Conservation (phyloP, 2,797 vertebrate genomes). For the Enteromius fasciolatus region DNA sequence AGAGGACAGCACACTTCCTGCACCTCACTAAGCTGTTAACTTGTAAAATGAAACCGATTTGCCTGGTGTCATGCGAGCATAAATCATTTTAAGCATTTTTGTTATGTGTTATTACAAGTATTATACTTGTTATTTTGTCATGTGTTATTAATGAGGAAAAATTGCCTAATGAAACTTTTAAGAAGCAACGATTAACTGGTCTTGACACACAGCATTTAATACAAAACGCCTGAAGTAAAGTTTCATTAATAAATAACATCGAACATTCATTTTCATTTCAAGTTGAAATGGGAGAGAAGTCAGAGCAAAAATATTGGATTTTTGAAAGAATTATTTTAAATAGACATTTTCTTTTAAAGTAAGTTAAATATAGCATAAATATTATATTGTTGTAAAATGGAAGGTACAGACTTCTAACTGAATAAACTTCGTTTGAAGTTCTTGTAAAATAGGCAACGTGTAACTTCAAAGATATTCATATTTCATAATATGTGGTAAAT, state of each 20-base stretch:
- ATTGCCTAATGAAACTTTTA: not conserved
- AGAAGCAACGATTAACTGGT: not conserved
- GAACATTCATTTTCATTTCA: not conserved
- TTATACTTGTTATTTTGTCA: too few relatives aligned
- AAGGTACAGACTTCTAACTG: not conserved
- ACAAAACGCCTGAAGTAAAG: not conserved
- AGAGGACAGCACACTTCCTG: not conserved
- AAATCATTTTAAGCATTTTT: not conserved
- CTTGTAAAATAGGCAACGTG: not conserved
- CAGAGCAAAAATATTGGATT: not conserved
- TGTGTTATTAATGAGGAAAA: not conserved
- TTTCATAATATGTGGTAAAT: not conserved
- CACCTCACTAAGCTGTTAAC: too few relatives aligned
- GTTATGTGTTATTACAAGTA: too few relatives aligned
- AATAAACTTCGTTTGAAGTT: not conserved
- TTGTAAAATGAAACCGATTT: not conserved
- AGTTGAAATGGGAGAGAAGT: not conserved
- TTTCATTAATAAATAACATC: not conserved
- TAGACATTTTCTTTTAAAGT: not conserved
- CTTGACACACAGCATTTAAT: not conserved
- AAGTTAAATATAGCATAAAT: not conserved
- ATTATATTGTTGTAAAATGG: not conserved
- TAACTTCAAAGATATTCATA: not conserved
- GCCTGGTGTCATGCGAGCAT: not conserved
- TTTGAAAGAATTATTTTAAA: not conserved